These are phyloP conservation scores for Chrysogorgia sp. DNA, from an alignment of 92 coral and sea anemone genomes.

Conservation along the genomic window DNA sequence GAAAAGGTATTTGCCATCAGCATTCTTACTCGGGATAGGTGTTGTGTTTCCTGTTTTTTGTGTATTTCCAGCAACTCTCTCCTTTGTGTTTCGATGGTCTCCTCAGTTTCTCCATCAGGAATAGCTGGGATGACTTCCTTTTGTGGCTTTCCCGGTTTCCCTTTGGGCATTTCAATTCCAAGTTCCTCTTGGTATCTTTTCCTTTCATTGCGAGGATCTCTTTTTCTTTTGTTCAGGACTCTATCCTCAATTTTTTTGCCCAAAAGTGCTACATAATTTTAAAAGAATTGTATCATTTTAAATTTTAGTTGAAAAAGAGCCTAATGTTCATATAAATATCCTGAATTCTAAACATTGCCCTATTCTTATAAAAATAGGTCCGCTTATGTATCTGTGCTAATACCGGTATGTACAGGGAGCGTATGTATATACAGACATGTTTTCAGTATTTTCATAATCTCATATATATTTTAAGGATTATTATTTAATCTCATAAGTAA, in stretches of 20 bases:
- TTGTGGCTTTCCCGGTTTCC: slow-evolving; percentile 21
- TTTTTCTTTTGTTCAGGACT: not conserved
- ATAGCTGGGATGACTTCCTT: too few relatives aligned
- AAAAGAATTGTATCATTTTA: not conserved
- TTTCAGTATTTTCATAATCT: too few relatives aligned
- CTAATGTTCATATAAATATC: not conserved
- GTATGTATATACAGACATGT: too few relatives aligned
- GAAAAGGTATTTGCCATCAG: slow-evolving; percentile 41
- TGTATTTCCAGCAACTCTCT: slow-evolving; percentile 6
- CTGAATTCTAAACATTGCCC: not conserved
- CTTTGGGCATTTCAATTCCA: slow-evolving; percentile 28
- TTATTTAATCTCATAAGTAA: too few relatives aligned
- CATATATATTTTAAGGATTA: too few relatives aligned
- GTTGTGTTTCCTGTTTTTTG: not conserved
- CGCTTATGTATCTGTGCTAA: too few relatives aligned
- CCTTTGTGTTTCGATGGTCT: not conserved
- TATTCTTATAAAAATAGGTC: too few relatives aligned
- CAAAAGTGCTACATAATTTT: slow-evolving; percentile 39
- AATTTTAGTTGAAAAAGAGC: not conserved
- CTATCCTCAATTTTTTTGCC: too few relatives aligned
- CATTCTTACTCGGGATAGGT: not conserved
- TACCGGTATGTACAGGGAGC: too few relatives aligned
- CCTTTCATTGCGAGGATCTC: not conserved
- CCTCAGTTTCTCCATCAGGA: too few relatives aligned
- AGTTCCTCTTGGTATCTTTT: not conserved